Conservation (phyloP, 2,797 vertebrate species). For the Dicrostonyx torquatus region DNA sequence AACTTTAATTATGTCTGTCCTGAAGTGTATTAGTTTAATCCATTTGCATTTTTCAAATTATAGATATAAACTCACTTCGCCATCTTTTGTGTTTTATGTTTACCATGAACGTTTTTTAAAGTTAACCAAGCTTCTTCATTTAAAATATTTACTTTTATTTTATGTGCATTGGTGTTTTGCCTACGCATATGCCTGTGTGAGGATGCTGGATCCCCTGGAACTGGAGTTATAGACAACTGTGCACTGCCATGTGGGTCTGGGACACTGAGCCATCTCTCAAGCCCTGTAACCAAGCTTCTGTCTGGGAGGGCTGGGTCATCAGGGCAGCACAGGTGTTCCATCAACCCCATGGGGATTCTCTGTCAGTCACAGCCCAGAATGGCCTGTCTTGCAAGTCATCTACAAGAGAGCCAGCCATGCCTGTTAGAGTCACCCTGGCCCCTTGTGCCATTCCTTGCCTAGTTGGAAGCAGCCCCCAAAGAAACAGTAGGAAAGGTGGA, state of each 20-base stretch:
- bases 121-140: neutral
- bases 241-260: no score
- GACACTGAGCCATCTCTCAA: no score
- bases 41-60: conserved; percentile 17
- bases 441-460: neutral
- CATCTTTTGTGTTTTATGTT: conserved; percentile 3
- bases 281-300: neutral
- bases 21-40: neutral
- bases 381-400: neutral
- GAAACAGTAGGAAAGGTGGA: neutral
- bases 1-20: neutral
- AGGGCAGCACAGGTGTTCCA: neutral
- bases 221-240: no score
- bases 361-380: neutral
- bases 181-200: no score
- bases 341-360: neutral
- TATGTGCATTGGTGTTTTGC: no score
- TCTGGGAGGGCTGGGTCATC: neutral
- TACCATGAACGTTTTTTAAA: neutral
- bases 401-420: neutral
- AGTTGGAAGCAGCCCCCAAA: neutral
- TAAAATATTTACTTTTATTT: no score
- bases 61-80: neutral
- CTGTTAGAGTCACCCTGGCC: neutral
- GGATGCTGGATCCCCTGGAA: no score